Conservation (phyloP, 2,113 vertebrate genomes). For the Pundamilia nyererei region DNA sequence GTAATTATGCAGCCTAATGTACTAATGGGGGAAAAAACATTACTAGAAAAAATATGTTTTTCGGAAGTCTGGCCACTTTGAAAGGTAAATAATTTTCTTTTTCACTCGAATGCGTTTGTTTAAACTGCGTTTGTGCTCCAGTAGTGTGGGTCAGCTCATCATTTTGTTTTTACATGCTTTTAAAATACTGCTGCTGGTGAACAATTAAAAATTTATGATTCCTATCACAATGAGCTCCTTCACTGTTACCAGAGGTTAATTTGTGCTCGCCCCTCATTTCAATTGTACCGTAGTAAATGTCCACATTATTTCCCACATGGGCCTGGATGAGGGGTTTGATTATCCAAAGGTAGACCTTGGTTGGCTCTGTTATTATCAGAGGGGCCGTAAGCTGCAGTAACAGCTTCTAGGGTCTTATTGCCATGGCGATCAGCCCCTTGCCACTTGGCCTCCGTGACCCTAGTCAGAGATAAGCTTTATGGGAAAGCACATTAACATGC, state of each 20-base stretch:
- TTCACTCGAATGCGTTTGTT: not conserved
- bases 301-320: slow-evolving; percentile 67
- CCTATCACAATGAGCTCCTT: slow-evolving; percentile 47
- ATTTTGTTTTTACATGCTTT: slow-evolving; percentile 43
- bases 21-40: not conserved
- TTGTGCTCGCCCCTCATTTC: slow-evolving; percentile 66
- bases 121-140: not conserved
- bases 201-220: slow-evolving; percentile 66
- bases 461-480: slow-evolving; percentile 74
- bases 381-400: slow-evolving; percentile 60
- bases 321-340: slow-evolving; percentile 57
- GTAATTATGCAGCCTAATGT: not conserved
- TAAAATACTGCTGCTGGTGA: slow-evolving; percentile 47
- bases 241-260: slow-evolving; percentile 67
- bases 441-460: slow-evolving; percentile 69
- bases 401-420: slow-evolving; percentile 69
- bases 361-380: slow-evolving; percentile 51
- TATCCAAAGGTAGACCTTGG: slow-evolving; percentile 51
- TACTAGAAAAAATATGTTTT: not conserved
- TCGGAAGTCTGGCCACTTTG: not conserved
- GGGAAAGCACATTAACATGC: slow-evolving; percentile 70
- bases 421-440: slow-evolving; percentile 69
- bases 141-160: slow-evolving; percentile 19
- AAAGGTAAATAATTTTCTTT: not conserved
- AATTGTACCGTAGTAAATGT: slow-evolving; percentile 68